phyloP scores from a whole-genome alignment of 2,113 vertebrate species.

The Poeciliopsis turrubarensis region DNA sequence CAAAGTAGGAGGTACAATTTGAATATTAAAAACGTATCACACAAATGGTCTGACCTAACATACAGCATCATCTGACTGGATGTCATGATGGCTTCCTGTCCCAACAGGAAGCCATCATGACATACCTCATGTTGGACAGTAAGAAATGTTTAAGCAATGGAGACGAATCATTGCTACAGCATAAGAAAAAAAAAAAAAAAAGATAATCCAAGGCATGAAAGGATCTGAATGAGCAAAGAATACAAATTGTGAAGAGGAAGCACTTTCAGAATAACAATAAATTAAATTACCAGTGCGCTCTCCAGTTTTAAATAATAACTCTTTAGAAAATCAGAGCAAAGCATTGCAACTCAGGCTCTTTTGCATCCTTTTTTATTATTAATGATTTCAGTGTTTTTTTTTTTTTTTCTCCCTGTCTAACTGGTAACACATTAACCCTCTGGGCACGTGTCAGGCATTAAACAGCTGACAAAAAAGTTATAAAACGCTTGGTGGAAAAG shows the following conservation, averaged over 20 bases:
- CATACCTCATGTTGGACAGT: constrained; percentile 23
- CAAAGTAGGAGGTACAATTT: constrained; percentile 41
- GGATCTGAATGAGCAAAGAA: not conserved
- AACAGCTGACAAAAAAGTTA: not conserved
- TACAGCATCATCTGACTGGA: constrained; percentile 51
- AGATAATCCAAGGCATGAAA: not conserved
- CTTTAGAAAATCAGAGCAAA: not conserved
- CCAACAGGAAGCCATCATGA: constrained; percentile 13
- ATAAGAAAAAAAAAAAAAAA: not conserved
- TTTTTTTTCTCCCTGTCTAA: not conserved
- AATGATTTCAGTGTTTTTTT: not conserved
- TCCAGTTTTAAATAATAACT: not conserved
- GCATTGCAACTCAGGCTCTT: not conserved
- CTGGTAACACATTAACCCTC: not conserved
- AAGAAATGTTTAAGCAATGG: not conserved
- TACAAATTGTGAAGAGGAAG: not conserved
- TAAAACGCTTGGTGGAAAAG: not conserved
- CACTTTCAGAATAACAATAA: not conserved
- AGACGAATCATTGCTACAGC: not conserved
- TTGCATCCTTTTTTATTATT: not conserved
- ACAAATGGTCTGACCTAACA: constrained; percentile 36
- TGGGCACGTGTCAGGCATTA: not conserved
- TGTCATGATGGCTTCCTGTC: constrained; percentile 46
- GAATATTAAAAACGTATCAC: constrained; percentile 61
- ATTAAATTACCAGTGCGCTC: not conserved